Percentiles rank a stretch among this genome's conserved stretches.
Conservation (phyloP, 2,797 vertebrate genomes). For the Discoglossus pictus region DNA sequence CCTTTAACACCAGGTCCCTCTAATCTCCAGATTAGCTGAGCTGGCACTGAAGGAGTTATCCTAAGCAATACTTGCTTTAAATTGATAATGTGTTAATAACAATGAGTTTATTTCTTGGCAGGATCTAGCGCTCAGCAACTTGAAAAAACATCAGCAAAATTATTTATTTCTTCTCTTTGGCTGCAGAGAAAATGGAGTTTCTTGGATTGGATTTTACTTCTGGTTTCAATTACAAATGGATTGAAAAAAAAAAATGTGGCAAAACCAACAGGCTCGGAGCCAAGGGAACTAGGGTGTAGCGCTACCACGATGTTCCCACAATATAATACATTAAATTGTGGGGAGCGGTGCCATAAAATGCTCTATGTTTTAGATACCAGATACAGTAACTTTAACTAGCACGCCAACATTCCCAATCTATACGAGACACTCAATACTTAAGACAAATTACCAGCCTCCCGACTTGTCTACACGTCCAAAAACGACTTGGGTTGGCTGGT, state of each 20-base stretch:
- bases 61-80: slow-evolving; percentile 54
- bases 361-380: slow-evolving; percentile 11
- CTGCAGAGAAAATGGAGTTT: slow-evolving; percentile 69
- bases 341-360: slow-evolving; percentile 4
- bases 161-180: slow-evolving; percentile 68
- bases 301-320: slow-evolving; percentile 27
- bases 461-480: too few species aligned
- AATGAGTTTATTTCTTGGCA: slow-evolving; percentile 61
- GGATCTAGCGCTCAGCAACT: slow-evolving; percentile 60
- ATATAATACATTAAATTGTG: slow-evolving; percentile 9
- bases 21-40: not conserved
- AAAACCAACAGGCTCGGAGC: slow-evolving; percentile 56
- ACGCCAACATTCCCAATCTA: not conserved
- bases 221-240: slow-evolving; percentile 74
- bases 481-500: too few species aligned
- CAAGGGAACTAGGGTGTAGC: slow-evolving; percentile 38
- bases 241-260: slow-evolving; percentile 60
- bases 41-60: slow-evolving; percentile 33
- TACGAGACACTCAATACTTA: slow-evolving; percentile 20
- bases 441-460: slow-evolving; percentile 5
- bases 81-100: slow-evolving; percentile 68
- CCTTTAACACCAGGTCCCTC: not conserved
- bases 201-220: slow-evolving; percentile 67
- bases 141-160: slow-evolving; percentile 71
- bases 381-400: slow-evolving; percentile 7